Conservation (phyloP, 1,140 invertebrate species). For the Habropoda laboriosa region DNA sequence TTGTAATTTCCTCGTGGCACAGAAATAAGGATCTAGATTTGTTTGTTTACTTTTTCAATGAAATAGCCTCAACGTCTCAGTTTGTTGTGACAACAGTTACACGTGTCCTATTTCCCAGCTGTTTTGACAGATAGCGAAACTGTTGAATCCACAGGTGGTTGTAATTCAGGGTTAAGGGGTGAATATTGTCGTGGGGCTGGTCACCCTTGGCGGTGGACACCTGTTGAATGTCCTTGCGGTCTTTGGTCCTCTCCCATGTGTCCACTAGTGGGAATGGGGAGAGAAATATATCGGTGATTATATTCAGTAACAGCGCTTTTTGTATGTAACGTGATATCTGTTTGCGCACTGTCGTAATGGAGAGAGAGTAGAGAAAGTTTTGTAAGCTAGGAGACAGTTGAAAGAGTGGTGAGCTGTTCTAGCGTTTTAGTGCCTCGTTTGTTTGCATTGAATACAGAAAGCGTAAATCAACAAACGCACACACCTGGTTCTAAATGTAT, state of each 20-base stretch:
- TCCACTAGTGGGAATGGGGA: background rate
- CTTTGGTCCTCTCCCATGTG: background rate
- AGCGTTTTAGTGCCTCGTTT: background rate
- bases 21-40: too few relatives aligned
- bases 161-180: background rate
- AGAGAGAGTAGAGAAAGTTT: constrained; percentile 24
- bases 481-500: background rate
- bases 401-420: background rate
- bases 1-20: too few relatives aligned
- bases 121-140: background rate
- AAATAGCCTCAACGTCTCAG: too few relatives aligned
- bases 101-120: too few relatives aligned
- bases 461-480: background rate
- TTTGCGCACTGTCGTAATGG: background rate
- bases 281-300: too few relatives aligned
- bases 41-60: too few relatives aligned
- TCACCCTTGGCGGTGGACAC: background rate
- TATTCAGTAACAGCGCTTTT: background rate
- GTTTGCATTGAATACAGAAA: constrained; percentile 1
- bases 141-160: background rate
- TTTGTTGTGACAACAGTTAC: too few relatives aligned
- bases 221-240: background rate
- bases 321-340: background rate
- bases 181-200: background rate
- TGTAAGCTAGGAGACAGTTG: background rate